Percentiles rank a stretch among this genome's conserved stretches.
phyloP scores from a whole-genome alignment of 2,797 vertebrate genomes.

The Paguma larvata region DNA sequence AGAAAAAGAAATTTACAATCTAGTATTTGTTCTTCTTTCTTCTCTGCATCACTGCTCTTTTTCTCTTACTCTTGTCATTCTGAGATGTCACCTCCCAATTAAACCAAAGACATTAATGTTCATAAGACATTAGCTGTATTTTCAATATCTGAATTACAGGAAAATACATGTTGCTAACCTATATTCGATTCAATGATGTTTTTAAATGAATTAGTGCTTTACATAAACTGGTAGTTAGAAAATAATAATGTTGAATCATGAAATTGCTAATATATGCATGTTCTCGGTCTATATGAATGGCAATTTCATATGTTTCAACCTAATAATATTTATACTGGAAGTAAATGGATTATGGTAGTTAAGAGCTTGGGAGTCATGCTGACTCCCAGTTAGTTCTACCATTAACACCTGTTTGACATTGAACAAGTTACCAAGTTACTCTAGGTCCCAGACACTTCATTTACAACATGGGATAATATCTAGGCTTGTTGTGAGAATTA shows the following conservation, averaged over 20 bases:
- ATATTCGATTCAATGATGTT: neutral
- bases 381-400: neutral
- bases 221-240: neutral
- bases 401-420: neutral
- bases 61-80: neutral
- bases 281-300: neutral
- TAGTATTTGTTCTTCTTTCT: neutral
- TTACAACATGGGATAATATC: neutral
- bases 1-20: neutral
- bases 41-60: neutral
- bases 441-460: neutral
- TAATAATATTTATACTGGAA: neutral
- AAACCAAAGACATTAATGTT: neutral
- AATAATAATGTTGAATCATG: neutral
- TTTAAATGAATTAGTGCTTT: neutral
- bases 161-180: constrained; percentile 44
- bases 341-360: neutral
- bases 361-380: neutral
- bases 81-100: neutral
- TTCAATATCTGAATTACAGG: neutral
- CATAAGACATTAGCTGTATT: neutral
- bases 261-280: neutral
- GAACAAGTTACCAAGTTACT: neutral
- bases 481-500: neutral
- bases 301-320: neutral